Evolutionary conservation across 1,140 invertebrate genomes (phyloP).

Genomic region (Spodoptera litura): DNA sequence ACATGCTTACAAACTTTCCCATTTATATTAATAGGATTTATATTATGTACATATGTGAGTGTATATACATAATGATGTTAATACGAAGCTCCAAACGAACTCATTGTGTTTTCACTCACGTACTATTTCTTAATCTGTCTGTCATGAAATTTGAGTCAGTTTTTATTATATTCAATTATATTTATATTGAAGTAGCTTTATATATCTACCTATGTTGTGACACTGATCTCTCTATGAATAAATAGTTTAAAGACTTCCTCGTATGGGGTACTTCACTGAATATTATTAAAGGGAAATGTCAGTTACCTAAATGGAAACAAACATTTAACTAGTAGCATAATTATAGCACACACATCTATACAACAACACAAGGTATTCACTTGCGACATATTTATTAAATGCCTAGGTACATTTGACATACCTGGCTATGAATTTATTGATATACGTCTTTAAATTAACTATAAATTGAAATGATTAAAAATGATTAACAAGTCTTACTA

Average conservation of each 20-base stretch:
- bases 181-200: background rate
- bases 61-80: constrained; percentile 55
- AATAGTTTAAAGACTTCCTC: background rate
- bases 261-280: too few species aligned
- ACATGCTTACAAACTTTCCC: too few species aligned
- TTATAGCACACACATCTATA: too few species aligned
- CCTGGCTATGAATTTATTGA: background rate
- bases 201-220: background rate
- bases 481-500: too few species aligned
- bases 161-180: constrained; percentile 38
- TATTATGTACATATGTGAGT: too few species aligned
- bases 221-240: background rate
- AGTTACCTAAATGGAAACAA: too few species aligned
- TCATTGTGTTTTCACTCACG: constrained; percentile 79
- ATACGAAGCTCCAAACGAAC: constrained; percentile 64
- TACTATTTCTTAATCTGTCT: constrained; percentile 64
- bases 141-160: constrained; percentile 49
- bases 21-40: too few species aligned
- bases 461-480: background rate
- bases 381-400: background rate
- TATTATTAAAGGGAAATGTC: background rate
- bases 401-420: background rate
- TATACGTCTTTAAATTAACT: background rate
- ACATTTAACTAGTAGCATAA: too few species aligned
- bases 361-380: background rate